Evolutionary conservation across 2,797 vertebrate species (phyloP).

Genomic region (Trachurus trachurus): DNA sequence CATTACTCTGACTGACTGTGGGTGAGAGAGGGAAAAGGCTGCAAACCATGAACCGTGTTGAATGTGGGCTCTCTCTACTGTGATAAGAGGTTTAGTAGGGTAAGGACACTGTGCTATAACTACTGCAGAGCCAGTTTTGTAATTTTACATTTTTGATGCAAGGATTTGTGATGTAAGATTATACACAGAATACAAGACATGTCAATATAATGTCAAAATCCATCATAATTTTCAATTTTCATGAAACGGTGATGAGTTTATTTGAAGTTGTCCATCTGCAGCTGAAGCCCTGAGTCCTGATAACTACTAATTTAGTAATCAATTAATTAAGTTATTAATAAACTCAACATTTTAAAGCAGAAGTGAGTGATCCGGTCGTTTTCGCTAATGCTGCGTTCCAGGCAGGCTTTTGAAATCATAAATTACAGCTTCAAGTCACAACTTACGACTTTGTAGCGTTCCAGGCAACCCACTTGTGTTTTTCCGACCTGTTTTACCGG

Average conservation of each 20-base stretch:
- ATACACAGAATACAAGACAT: not conserved
- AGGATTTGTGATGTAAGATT: not conserved
- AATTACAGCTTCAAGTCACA: no score
- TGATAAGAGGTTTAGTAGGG: not conserved
- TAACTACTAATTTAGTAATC: not conserved
- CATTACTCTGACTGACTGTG: conserved; percentile 40
- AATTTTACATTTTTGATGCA: not conserved
- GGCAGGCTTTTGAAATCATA: no score
- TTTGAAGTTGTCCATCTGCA: not conserved
- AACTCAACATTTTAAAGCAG: not conserved
- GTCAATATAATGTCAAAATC: no score
- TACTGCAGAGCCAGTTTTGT: not conserved
- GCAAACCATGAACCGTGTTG: conserved; percentile 13
- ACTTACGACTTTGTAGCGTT: no score
- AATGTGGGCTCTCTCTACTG: conserved; percentile 63
- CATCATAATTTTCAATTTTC: no score
- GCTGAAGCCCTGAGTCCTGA: conserved; percentile 8
- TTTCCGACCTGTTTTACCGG: no score
- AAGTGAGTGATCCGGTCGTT: no score
- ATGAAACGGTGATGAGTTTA: not conserved
- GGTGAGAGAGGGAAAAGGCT: conserved; percentile 24
- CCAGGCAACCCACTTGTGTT: no score
- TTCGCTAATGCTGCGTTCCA: no score
- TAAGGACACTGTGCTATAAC: not conserved
- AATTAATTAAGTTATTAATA: not conserved